Evolutionary conservation across 2,113 vertebrate species (phyloP).

Genomic region (Syrrhaptes paradoxus): DNA sequence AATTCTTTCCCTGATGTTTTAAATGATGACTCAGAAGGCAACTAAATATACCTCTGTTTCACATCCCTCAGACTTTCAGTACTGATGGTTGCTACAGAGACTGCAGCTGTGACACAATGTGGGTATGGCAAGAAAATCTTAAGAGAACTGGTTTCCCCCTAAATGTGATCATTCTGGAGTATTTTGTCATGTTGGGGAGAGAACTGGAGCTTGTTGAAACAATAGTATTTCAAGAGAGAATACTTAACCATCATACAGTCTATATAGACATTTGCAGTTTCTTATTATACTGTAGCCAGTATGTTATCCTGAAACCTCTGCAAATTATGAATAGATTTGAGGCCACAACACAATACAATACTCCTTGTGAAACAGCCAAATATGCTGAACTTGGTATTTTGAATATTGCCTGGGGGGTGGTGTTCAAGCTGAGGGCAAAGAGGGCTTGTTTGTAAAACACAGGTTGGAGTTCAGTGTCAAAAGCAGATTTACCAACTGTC

Average conservation of each 20-base stretch:
- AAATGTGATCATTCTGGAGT: not conserved
- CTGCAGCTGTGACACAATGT: not conserved
- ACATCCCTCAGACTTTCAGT: not conserved
- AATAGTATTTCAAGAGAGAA: not conserved
- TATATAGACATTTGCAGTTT: not conserved
- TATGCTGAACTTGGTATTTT: not conserved
- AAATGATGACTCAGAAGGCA: not conserved
- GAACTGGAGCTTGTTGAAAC: not conserved
- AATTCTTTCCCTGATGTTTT: not conserved
- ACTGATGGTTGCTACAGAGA: not conserved
- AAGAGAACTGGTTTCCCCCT: not conserved
- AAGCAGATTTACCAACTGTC: not conserved
- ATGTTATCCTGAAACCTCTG: not conserved
- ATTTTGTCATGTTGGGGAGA: not conserved
- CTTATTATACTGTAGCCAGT: not conserved
- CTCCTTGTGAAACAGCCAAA: not conserved
- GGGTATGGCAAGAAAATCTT: not conserved
- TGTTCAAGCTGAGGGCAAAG: not conserved
- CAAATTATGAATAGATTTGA: not conserved
- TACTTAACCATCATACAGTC: not conserved
- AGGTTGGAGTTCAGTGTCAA: not conserved
- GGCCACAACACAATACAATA: not conserved
- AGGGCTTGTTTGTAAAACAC: accelerated
- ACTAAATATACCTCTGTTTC: not conserved
- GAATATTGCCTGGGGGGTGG: accelerated